Conservation (phyloP, 2,888 invertebrate genomes). For the Meloe dianella region DNA sequence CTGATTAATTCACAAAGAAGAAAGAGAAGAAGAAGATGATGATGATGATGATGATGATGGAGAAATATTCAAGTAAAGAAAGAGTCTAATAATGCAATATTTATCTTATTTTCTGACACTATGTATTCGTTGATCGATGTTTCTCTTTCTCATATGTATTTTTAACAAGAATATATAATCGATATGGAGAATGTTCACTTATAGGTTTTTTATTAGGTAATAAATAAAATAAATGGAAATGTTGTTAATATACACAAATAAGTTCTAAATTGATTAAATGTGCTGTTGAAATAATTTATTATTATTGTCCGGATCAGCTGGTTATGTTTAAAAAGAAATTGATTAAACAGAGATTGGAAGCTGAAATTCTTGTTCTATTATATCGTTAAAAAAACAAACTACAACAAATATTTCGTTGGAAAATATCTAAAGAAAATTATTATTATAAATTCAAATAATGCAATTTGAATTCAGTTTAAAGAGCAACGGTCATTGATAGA, state of each 20-base stretch:
- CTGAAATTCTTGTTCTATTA: background rate
- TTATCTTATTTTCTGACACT: conserved; percentile 1
- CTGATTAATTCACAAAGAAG: background rate
- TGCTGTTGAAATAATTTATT: conserved; percentile 13
- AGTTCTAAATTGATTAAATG: conserved; percentile 13
- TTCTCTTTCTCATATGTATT: background rate
- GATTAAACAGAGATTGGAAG: conserved; percentile 7
- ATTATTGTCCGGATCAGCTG: background rate
- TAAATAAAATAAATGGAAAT: conserved; percentile 5
- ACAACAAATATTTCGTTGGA: too few species aligned
- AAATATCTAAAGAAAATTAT: background rate
- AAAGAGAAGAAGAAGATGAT: background rate
- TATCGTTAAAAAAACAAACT: background rate
- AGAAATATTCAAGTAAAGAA: background rate
- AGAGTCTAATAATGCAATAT: background rate
- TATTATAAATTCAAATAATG: conserved; percentile 25
- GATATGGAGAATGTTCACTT: background rate
- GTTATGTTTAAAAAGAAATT: background rate
- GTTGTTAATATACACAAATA: conserved; percentile 1
- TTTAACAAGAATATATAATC: background rate
- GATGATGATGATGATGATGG: background rate
- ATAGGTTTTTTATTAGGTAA: background rate
- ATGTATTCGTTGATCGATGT: background rate
- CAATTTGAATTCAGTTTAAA: conserved; percentile 46
- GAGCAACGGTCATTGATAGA: conserved; percentile 33